Evolutionary conservation across 1,140 invertebrate genomes (phyloP).

Genomic region (Drosophila guanche): DNA sequence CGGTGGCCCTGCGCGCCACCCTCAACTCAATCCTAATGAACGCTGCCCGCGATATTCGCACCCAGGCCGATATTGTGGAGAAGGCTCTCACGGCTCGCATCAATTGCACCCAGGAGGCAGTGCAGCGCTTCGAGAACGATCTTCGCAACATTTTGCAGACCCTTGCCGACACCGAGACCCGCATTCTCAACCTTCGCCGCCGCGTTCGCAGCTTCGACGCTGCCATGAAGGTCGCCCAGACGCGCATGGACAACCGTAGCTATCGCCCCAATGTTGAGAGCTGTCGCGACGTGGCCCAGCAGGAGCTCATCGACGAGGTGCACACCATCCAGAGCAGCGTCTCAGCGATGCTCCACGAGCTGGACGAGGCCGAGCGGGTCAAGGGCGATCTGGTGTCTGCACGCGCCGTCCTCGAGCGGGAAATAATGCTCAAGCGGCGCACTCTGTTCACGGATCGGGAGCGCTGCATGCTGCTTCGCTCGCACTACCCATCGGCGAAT

Average conservation of each 20-base stretch:
- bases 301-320: slow-evolving; percentile 89
- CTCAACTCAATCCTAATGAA: slow-evolving; percentile 87
- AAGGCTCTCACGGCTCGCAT: slow-evolving; percentile 87
- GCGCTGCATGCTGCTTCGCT: slow-evolving; percentile 86
- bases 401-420: slow-evolving; percentile 87
- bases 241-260: slow-evolving; percentile 88
- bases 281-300: slow-evolving; percentile 88
- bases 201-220: slow-evolving; percentile 87
- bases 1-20: slow-evolving; percentile 86
- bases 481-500: slow-evolving; percentile 88
- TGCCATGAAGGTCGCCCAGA: slow-evolving; percentile 91
- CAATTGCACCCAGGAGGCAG: slow-evolving; percentile 87
- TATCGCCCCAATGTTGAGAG: slow-evolving; percentile 88
- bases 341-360: slow-evolving; percentile 85
- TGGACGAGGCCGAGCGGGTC: slow-evolving; percentile 86
- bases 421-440: slow-evolving; percentile 89
- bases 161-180: slow-evolving; percentile 88
- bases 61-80: slow-evolving; percentile 89
- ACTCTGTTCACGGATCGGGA: slow-evolving; percentile 88
- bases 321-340: slow-evolving; percentile 88
- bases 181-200: slow-evolving; percentile 86
- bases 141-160: slow-evolving; percentile 87
- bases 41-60: slow-evolving; percentile 88
- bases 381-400: slow-evolving; percentile 86
- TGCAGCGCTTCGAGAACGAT: slow-evolving; percentile 87